A percentile compares a stretch with the other conserved stretches of the same genome.
These are phyloP conservation scores for Tangachromis dhanisi DNA, from an alignment of 2,113 vertebrate species.

Conservation along the genomic window DNA sequence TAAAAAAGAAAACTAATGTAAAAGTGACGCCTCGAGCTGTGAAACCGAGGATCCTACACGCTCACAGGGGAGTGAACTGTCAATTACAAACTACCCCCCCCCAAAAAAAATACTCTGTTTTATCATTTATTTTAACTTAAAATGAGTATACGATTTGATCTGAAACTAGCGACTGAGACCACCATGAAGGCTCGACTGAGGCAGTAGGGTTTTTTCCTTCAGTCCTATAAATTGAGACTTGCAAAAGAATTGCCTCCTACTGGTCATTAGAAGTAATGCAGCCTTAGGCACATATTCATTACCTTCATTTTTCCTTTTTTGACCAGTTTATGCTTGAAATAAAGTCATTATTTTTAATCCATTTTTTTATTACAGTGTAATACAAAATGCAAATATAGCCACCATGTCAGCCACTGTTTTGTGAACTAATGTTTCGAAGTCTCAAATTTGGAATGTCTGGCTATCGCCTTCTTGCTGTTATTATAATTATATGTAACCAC, in stretches of 20 bases:
- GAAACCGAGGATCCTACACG: not conserved
- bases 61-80: not conserved
- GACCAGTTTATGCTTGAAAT: not conserved
- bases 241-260: not conserved
- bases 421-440: not conserved
- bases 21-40: not conserved
- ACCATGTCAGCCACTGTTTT: not conserved
- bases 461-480: not conserved
- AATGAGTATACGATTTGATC: not conserved
- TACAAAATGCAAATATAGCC: not conserved
- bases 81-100: accelerated
- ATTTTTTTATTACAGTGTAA: not conserved
- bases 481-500: not conserved
- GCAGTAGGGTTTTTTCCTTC: not conserved
- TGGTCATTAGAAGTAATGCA: not conserved
- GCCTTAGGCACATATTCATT: not conserved
- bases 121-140: not conserved
- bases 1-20: not conserved
- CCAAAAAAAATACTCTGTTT: not conserved
- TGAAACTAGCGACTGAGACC: not conserved
- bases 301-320: not conserved
- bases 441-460: not conserved
- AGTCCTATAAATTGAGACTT: not conserved
- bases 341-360: not conserved
- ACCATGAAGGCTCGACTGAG: not conserved